Percentiles rank a stretch among this genome's conserved stretches.
These are phyloP conservation scores for Nephotettix cincticeps DNA, from an alignment of 1,140 invertebrate genomes.

Conservation along the genomic window DNA sequence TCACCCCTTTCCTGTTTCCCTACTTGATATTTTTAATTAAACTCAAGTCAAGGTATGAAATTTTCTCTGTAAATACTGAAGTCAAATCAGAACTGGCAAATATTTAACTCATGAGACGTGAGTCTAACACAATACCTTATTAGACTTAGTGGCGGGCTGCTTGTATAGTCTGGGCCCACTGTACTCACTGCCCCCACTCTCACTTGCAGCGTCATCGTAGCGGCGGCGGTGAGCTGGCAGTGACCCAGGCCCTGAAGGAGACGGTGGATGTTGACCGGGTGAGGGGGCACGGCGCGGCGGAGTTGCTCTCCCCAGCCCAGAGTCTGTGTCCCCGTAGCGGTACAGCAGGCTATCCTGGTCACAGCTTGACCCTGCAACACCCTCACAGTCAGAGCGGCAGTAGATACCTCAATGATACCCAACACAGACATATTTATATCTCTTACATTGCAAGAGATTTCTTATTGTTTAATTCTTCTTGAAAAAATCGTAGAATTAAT, in stretches of 20 bases:
- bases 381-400: too few species aligned
- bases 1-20: too few species aligned
- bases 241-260: conserved; percentile 74
- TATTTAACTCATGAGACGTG: too few species aligned
- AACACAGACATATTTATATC: too few species aligned
- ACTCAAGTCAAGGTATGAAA: too few species aligned
- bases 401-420: too few species aligned
- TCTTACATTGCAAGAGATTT: too few species aligned
- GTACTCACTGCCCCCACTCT: conserved; percentile 60
- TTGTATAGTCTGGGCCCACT: conserved; percentile 76
- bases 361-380: conserved; percentile 52
- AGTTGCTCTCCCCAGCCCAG: conserved; percentile 75
- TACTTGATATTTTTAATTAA: too few species aligned
- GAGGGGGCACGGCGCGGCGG: conserved; percentile 77
- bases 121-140: conserved; percentile 51
- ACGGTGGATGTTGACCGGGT: conserved; percentile 68
- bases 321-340: conserved; percentile 66
- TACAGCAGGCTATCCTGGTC: conserved; percentile 54
- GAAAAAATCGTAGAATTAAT: too few species aligned
- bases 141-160: conserved; percentile 94
- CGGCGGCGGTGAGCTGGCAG: conserved; percentile 73
- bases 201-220: conserved; percentile 82
- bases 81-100: too few species aligned
- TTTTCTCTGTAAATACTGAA: too few species aligned
- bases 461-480: too few species aligned